Conservation (phyloP, 2,888 invertebrate species). For the Abscondita cerata region DNA sequence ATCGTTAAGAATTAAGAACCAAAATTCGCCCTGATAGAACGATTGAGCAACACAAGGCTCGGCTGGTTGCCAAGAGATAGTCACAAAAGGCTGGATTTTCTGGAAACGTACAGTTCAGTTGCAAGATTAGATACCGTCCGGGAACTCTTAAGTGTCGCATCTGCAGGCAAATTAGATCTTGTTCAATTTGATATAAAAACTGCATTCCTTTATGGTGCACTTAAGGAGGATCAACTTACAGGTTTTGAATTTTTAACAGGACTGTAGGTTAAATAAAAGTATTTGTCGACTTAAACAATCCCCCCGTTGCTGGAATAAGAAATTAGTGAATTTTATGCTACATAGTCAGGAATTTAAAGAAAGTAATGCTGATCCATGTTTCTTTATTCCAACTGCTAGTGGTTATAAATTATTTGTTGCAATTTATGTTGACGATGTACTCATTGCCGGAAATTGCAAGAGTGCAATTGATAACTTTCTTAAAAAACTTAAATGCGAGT, state of each 20-base stretch:
- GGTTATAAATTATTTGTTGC: conserved; percentile 27
- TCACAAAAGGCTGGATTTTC: not conserved
- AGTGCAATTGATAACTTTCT: conserved; percentile 22
- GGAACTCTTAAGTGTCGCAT: not conserved
- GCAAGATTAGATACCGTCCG: not conserved
- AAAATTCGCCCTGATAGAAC: not conserved
- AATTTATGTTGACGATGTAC: conserved; percentile 39
- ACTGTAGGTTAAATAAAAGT: conserved; percentile 45
- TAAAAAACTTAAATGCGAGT: conserved; percentile 12
- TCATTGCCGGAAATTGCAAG: conserved; percentile 29
- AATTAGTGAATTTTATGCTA: conserved; percentile 32
- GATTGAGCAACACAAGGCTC: not conserved
- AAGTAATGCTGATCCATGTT: conserved; percentile 38
- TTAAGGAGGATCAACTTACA: not conserved
- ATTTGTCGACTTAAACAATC: conserved; percentile 49
- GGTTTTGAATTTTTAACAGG: not conserved
- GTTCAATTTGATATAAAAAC: not conserved
- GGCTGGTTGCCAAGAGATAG: conserved; percentile 1
- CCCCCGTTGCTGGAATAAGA: conserved; percentile 26
- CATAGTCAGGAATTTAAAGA: conserved; percentile 7
- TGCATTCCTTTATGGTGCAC: not conserved
- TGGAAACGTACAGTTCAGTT: conserved; percentile 11
- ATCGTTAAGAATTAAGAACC: too few species aligned
- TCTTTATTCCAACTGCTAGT: conserved; percentile 22
- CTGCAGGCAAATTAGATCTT: not conserved